These are phyloP conservation scores for Solenopsis invicta DNA, from an alignment of 1,140 invertebrate genomes.

Conservation along the genomic window DNA sequence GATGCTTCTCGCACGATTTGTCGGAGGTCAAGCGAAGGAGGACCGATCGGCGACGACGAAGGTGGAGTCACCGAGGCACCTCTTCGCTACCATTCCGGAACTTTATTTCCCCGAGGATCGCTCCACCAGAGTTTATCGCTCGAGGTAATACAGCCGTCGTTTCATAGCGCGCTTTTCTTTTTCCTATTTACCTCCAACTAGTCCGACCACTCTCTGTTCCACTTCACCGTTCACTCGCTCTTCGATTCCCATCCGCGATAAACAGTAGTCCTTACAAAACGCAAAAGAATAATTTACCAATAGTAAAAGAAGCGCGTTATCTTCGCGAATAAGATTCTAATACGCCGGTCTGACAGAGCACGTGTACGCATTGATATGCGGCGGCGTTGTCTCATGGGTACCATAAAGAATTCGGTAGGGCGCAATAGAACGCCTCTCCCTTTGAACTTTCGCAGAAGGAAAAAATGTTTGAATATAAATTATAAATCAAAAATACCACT, in stretches of 20 bases:
- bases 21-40: conserved; percentile 69
- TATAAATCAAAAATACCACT: neutral
- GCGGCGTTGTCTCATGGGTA: conserved; percentile 1
- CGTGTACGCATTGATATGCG: neutral
- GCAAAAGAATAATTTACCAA: conserved; percentile 68
- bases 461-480: conserved; percentile 15
- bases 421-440: neutral
- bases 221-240: conserved; percentile 14
- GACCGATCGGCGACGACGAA: conserved; percentile 44
- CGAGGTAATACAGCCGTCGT: conserved; percentile 66
- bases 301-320: conserved; percentile 47
- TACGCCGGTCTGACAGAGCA: neutral
- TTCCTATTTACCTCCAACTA: conserved; percentile 22
- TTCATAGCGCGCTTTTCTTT: conserved; percentile 49
- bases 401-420: neutral
- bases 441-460: neutral
- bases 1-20: conserved; percentile 64
- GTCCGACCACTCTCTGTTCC: neutral
- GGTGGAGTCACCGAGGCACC: conserved; percentile 54
- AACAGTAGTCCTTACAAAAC: conserved; percentile 61
- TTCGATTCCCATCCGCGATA: conserved; percentile 9
- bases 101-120: conserved; percentile 82
- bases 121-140: conserved; percentile 78
- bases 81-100: conserved; percentile 72
- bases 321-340: conserved; percentile 44